Percentiles rank a stretch among this genome's conserved stretches.
These are phyloP conservation scores for Hippolais icterina DNA, from an alignment of 2,113 vertebrate genomes.

Conservation along the genomic window DNA sequence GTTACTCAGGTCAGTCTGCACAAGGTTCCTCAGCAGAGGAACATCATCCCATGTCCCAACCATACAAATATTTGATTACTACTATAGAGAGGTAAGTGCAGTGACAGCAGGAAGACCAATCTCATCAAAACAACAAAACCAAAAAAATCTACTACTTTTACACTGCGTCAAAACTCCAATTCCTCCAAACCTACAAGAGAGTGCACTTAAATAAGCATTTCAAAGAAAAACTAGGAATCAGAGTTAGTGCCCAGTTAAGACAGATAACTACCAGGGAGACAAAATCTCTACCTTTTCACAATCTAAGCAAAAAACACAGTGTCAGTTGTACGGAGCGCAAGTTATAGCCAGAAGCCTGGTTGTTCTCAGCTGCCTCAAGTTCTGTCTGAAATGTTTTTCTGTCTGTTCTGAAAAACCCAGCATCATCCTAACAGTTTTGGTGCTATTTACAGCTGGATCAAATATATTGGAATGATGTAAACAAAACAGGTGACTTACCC, in stretches of 20 bases:
- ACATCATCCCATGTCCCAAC: rapidly evolving
- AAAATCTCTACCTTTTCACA: not conserved
- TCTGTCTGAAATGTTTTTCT: not conserved
- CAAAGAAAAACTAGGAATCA: not conserved
- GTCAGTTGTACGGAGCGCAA: not conserved
- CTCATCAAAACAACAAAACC: not conserved
- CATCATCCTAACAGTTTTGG: not conserved
- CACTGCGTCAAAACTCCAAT: not conserved
- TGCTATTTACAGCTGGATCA: not conserved
- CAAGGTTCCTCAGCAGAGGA: not conserved
- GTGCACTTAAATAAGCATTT: not conserved
- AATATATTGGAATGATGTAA: not conserved
- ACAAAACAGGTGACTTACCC: not conserved
- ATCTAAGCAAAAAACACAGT: not conserved
- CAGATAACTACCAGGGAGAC: not conserved
- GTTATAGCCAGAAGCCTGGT: not conserved
- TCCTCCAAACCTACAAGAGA: not conserved
- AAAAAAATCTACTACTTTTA: not conserved
- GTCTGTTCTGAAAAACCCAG: not conserved
- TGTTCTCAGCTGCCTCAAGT: not conserved
- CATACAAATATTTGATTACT: not conserved
- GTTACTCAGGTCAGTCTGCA: not conserved
- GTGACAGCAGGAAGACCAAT: not conserved
- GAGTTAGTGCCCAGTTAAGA: not conserved
- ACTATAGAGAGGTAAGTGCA: not conserved